Conservation (phyloP, 2,888 invertebrate species). For the Idaea straminata region DNA sequence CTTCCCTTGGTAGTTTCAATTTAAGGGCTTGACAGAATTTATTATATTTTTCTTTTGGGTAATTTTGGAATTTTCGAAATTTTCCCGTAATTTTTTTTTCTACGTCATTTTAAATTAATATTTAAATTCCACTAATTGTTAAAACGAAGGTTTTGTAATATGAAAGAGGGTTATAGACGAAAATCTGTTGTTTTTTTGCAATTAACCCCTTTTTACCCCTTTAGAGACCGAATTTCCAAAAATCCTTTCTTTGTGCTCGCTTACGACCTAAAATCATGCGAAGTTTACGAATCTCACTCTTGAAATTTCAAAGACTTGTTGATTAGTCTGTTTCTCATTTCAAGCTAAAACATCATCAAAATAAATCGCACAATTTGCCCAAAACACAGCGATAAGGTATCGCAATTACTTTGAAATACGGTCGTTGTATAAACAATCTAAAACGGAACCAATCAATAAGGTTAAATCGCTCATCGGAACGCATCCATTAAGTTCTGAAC, state of each 20-base stretch:
- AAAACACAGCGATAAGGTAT: not conserved
- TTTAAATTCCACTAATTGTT: not conserved
- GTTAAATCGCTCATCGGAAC: conserved; percentile 12
- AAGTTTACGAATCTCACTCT: no score
- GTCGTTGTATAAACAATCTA: not conserved
- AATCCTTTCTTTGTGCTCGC: no score
- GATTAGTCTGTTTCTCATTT: no score
- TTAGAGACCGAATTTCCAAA: no score
- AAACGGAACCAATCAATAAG: conserved; percentile 14
- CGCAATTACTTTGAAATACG: not conserved
- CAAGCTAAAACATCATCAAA: not conserved
- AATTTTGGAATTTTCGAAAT: not conserved
- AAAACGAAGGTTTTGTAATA: no score
- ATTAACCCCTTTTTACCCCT: no score
- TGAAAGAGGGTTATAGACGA: no score
- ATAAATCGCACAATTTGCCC: not conserved
- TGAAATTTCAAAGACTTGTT: no score
- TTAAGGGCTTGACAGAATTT: not conserved
- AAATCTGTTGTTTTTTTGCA: no score
- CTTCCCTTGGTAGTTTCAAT: not conserved
- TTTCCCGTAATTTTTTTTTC: not conserved
- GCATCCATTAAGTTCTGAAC: conserved; percentile 19
- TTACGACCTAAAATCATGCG: no score
- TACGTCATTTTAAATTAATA: not conserved
- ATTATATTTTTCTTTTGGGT: not conserved